These are phyloP conservation scores for Grammomys surdaster DNA, from an alignment of 2,113 vertebrate species.

Conservation along the genomic window DNA sequence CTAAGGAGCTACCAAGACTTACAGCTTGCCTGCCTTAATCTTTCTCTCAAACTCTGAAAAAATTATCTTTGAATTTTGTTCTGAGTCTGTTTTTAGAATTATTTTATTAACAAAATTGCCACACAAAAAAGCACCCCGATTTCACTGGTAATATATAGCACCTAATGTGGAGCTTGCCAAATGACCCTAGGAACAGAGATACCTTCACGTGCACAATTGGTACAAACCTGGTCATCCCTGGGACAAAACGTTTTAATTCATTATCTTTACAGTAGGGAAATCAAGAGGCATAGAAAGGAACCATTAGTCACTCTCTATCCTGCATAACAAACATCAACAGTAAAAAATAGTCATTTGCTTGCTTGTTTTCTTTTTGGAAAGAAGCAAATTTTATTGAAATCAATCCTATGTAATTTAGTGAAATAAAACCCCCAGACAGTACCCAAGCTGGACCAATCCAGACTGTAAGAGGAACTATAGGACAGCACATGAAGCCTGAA, in stretches of 20 bases:
- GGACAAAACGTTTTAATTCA: neutral
- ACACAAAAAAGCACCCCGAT: too few species aligned
- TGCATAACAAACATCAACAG: neutral
- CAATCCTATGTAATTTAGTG: neutral
- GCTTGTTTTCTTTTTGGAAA: neutral
- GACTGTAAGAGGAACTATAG: neutral
- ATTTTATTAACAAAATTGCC: neutral
- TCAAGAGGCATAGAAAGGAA: neutral
- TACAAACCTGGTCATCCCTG: rapidly evolving
- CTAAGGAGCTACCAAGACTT: neutral
- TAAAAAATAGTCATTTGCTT: neutral
- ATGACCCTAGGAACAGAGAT: neutral
- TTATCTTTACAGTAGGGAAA: neutral
- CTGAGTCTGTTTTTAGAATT: neutral
- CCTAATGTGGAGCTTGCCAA: neutral
- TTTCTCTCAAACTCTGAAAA: neutral
- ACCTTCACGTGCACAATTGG: neutral
- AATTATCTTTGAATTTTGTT: neutral
- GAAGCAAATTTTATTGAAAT: conserved; percentile 28
- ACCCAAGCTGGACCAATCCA: neutral
- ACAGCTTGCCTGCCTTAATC: neutral
- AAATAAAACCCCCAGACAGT: conserved; percentile 48
- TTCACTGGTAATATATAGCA: neutral
- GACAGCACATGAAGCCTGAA: neutral
- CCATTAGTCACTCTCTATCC: neutral